These are phyloP conservation scores for Mus minutoides DNA, from an alignment of 2,797 vertebrate species.

Conservation along the genomic window DNA sequence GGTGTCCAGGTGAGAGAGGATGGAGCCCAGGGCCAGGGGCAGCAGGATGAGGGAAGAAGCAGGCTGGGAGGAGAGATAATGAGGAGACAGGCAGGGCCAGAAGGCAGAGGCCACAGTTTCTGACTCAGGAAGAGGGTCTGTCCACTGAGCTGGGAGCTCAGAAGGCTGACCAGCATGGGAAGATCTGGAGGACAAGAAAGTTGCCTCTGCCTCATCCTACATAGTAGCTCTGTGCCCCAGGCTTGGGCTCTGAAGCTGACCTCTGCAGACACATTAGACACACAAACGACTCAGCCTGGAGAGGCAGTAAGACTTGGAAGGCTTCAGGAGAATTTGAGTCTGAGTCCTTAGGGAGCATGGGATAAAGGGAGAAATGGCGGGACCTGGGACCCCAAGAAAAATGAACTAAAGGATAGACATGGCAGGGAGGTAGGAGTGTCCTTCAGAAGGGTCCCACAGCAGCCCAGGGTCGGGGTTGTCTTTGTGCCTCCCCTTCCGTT, in stretches of 20 bases:
- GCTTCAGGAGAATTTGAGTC: not conserved
- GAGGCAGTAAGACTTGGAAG: no score
- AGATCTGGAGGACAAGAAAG: not conserved
- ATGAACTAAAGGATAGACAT: not conserved
- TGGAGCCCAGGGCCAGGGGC: not conserved
- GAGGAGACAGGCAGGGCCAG: not conserved
- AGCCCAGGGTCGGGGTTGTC: not conserved
- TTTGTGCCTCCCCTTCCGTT: not conserved
- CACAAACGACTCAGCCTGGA: not conserved
- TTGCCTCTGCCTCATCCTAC: not conserved
- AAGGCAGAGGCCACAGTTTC: not conserved
- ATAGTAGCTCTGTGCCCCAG: accelerated
- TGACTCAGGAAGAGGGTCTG: not conserved
- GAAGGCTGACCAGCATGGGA: not conserved
- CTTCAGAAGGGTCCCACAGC: not conserved
- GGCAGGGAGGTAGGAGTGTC: not conserved
- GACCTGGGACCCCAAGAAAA: not conserved
- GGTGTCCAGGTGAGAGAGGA: not conserved
- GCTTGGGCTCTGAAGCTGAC: not conserved
- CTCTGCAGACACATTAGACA: not conserved
- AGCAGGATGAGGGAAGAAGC: not conserved
- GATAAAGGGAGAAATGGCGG: not conserved
- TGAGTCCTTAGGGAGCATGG: not conserved
- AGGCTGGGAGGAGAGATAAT: not conserved
- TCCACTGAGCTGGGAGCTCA: not conserved